Percentiles rank a stretch among this genome's conserved stretches.
phyloP scores from a whole-genome alignment of 1,140 invertebrate genomes.

The Drosophila takahashii region DNA sequence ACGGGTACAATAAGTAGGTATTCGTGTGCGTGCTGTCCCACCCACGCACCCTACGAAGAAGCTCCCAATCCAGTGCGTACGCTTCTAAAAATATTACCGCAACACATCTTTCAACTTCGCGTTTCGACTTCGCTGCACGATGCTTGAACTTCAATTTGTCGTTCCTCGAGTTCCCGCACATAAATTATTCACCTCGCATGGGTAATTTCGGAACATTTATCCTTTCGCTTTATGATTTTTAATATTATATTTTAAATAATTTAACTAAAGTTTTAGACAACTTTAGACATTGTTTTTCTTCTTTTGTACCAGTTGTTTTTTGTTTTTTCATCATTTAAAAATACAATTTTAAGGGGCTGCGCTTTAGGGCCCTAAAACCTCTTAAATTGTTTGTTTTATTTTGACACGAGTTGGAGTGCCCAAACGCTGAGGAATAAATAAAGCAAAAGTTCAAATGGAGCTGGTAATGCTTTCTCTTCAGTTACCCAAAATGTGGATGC shows the following conservation, averaged over 20 bases:
- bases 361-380: conserved; percentile 1
- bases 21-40: conserved; percentile 12
- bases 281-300: no score
- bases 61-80: conserved; percentile 10
- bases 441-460: conserved; percentile 47
- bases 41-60: conserved; percentile 16
- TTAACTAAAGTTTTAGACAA: no score
- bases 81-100: conserved; percentile 42
- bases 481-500: conserved; percentile 31
- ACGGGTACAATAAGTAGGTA: conserved; percentile 5
- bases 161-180: neutral
- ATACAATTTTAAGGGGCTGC: no score
- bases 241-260: no score
- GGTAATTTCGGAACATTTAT: no score
- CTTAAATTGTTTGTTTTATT: conserved; percentile 62
- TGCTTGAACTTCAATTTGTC: conserved; percentile 31
- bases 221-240: no score
- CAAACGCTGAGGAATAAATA: neutral
- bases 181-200: neutral
- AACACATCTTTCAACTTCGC: conserved; percentile 37
- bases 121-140: conserved; percentile 6
- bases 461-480: conserved; percentile 50
- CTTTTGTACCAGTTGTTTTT: no score
- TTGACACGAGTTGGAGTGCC: conserved; percentile 54
- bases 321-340: no score